Evolutionary conservation across 2,113 vertebrate genomes (phyloP), one percentile per base, ranked within the genome.

Genomic region (Morone saxatilis): DNA sequence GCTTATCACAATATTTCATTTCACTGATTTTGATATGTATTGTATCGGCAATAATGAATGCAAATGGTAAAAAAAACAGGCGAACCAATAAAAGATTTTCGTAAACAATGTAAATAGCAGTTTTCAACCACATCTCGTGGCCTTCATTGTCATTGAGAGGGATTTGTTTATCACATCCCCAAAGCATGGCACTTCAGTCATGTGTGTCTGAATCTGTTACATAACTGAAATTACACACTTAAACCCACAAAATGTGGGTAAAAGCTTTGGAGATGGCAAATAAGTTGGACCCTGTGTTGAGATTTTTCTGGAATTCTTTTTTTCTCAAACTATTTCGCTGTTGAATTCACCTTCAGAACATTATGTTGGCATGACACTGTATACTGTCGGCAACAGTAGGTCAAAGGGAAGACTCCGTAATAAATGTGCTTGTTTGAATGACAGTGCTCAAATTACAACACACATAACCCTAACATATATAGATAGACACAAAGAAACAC

Each of bases 401-500:
- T 81, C 70, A 68, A 14, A 50, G 67, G 53, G 54, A 73, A 12
- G 61, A 66, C 72, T 47, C 61, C 70, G 80, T 71, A 25, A 61
- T 62, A 70, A 83, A 72, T 75, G 76, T 40, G 2, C 40, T 47
- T 40, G 48, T 80, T 83, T 60, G 62, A 87, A 79, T 81, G 86
- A 83, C 78, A 59, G 62, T 3, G 41, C 73, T 91, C 78, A 53
- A 81, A 75, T 93, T 90, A 82, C 89, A 84, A 85, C 73, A 87
- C 66, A 83, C 63, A 50, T 16, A 87, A 69, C 41, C 62, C 17
- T 8, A 38, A 74, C 76, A 78, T 71, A 68, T 71, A 65, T 53
- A 80, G 40, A 78, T 1, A 56, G 43, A 75, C 61, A 73, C 45
- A 79, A 36, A 81, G 3, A 71, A 71, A 66, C 56, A 71, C 77